Evolutionary conservation across 1,140 invertebrate species (phyloP).

Genomic region (Apolygus lucorum): DNA sequence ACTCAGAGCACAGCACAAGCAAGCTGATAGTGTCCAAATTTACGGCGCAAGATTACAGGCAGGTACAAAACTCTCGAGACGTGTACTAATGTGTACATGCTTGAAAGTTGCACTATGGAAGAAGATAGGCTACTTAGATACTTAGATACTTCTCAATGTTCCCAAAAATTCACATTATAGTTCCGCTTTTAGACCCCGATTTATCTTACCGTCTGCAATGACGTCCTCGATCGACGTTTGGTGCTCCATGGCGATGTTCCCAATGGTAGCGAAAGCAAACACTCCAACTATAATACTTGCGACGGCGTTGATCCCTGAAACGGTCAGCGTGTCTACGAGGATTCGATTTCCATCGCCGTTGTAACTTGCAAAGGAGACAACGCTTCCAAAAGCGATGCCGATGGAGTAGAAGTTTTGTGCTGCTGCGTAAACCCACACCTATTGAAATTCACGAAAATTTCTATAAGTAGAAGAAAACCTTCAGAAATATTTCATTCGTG

Average conservation of each 20-base stretch:
- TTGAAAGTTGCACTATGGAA: background rate
- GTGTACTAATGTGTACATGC: too few species aligned
- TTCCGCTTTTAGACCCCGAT: too few species aligned
- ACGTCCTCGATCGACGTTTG: slow-evolving; percentile 66
- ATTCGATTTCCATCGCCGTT: slow-evolving; percentile 88
- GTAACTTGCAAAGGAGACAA: slow-evolving; percentile 92
- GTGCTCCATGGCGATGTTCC: slow-evolving; percentile 74
- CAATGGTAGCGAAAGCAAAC: slow-evolving; percentile 79
- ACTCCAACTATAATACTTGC: slow-evolving; percentile 78
- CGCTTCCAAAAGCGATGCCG: slow-evolving; percentile 82
- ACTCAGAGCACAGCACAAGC: too few species aligned
- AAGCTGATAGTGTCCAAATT: too few species aligned
- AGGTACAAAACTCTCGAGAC: too few species aligned
- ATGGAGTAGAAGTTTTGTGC: slow-evolving; percentile 90
- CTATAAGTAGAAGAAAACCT: background rate
- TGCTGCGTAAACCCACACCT: slow-evolving; percentile 85
- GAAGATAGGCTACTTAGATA: too few species aligned
- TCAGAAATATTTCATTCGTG: too few species aligned
- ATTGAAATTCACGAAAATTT: slow-evolving; percentile 24
- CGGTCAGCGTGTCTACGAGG: slow-evolving; percentile 70
- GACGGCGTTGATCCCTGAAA: slow-evolving; percentile 70
- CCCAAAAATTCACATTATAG: too few species aligned
- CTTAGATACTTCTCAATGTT: too few species aligned
- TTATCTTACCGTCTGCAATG: slow-evolving; percentile 69
- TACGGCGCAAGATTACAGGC: too few species aligned